Evolutionary conservation across 2,888 invertebrate genomes (phyloP).

Genomic region (Chirona hameri): DNA sequence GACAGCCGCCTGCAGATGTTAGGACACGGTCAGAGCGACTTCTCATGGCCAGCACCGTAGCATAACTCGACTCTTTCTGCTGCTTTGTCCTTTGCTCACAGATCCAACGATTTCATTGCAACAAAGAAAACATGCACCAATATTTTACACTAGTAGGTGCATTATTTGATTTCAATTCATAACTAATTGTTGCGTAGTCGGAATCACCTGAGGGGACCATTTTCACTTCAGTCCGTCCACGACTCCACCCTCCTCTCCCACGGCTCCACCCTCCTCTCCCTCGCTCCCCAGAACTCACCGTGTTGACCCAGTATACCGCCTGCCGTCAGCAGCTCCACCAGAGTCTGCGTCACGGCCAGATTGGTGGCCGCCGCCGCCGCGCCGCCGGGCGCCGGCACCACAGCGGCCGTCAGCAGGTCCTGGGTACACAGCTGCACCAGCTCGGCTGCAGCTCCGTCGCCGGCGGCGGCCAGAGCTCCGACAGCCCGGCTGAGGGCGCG

Average conservation of each 20-base stretch:
- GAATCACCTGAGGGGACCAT: too few relatives aligned
- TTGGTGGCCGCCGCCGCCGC: conserved; percentile 47
- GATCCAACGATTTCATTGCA: too few relatives aligned
- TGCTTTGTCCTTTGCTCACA: too few relatives aligned
- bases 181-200: too few relatives aligned
- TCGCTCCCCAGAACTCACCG: conserved; percentile 37
- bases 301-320: conserved; percentile 39
- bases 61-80: too few relatives aligned
- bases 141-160: too few relatives aligned
- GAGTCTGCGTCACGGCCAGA: conserved; percentile 58
- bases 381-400: conserved; percentile 43
- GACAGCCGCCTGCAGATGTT: neutral
- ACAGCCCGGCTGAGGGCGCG: conserved; percentile 48
- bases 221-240: too few relatives aligned
- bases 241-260: too few relatives aligned
- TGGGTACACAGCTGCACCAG: conserved; percentile 58
- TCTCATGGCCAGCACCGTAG: too few relatives aligned
- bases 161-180: too few relatives aligned
- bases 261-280: too few relatives aligned
- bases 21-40: conserved; percentile 13
- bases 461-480: conserved; percentile 56
- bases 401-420: conserved; percentile 42
- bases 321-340: conserved; percentile 54
- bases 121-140: too few relatives aligned
- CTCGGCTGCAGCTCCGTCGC: conserved; percentile 53